phyloP scores from a whole-genome alignment of 1,140 invertebrate species.

The Hetaerina americana region DNA sequence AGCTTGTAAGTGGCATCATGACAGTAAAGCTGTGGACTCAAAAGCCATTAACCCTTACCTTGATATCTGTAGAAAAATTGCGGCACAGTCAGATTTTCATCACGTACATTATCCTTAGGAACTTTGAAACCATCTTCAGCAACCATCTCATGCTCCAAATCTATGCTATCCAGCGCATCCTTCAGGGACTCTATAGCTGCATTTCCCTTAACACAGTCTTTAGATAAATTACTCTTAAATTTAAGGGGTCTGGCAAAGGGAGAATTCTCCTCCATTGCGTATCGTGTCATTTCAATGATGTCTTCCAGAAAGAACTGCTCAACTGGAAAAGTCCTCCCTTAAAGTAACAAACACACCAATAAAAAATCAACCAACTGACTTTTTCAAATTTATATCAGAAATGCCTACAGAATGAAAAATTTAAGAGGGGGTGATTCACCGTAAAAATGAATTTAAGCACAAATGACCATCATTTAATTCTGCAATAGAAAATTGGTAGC shows the following conservation, averaged over 20 bases:
- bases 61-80: constrained; percentile 45
- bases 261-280: constrained; percentile 56
- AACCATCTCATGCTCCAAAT: constrained; percentile 2
- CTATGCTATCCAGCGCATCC: constrained; percentile 1
- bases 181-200: constrained; percentile 2
- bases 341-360: constrained; percentile 18
- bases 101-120: constrained; percentile 45
- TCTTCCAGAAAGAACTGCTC: constrained; percentile 67
- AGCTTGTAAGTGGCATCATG: neutral
- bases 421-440: no score
- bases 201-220: constrained; percentile 4
- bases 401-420: no score
- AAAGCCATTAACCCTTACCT: constrained; percentile 27
- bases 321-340: constrained; percentile 59
- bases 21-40: no score
- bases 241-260: constrained; percentile 31
- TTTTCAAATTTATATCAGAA: neutral
- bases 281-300: constrained; percentile 51
- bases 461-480: no score
- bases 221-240: constrained; percentile 4
- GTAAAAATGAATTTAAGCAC: no score
- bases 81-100: constrained; percentile 50
- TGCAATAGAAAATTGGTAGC: no score
- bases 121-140: constrained; percentile 13
- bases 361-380: neutral